Base-by-base conservation (phyloP, 2,797 vertebrate genomes). In the Dryobates pubescens region DNA sequence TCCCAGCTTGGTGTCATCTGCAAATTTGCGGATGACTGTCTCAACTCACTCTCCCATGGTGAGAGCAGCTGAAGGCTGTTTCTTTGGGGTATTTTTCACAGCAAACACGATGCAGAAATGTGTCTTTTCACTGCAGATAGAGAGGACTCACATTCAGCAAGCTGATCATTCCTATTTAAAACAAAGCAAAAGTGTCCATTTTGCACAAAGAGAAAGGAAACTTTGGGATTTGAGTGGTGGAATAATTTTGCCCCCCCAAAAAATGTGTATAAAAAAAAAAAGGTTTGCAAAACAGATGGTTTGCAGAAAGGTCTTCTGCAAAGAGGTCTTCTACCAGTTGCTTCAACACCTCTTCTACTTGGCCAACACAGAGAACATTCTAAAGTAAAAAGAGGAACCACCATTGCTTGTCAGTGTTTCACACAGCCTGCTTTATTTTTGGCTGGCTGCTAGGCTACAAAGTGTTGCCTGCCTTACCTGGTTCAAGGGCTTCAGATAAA, bases 401-500 rank as follows among this genome's bases (percentile, higher is more conserved):
- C 24, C 43, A 19, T 4, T 61, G 6, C 56, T 65, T 32, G 19
- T 87, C 47, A 54, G 49, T 7, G 9, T 34, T 89, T 86, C 59
- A 47, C 63, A 61, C 4, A 63, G n/a, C 8, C 16, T 13, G n/a
- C n/a, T 83, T 92, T 93, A 75, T 81, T 95, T 94, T 86, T 64
- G 65, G 26, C 22, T 87, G 62, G 58, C 90, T 96, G 82, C 2
- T 6, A 69, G 19, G 73, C 67, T 94, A 49, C 82, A 27, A 75
- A 93, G 53, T 10, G 8, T 64, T 85, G 69, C 75, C 11, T 87
- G 8, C 30, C 73, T 94, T 29, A 17, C 73, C 27, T 26, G 76
- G 86, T 70, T 89, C 89, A 47, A 3, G 11, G 63, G 63, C 59
- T 94, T 19, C 93, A 76, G 81, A 90, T 43, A 93, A 95, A 64